Evolutionary conservation across 2,888 invertebrate genomes (phyloP), one percentile per base, ranked within the genome.

Genomic region (Bombylius discolor): DNA sequence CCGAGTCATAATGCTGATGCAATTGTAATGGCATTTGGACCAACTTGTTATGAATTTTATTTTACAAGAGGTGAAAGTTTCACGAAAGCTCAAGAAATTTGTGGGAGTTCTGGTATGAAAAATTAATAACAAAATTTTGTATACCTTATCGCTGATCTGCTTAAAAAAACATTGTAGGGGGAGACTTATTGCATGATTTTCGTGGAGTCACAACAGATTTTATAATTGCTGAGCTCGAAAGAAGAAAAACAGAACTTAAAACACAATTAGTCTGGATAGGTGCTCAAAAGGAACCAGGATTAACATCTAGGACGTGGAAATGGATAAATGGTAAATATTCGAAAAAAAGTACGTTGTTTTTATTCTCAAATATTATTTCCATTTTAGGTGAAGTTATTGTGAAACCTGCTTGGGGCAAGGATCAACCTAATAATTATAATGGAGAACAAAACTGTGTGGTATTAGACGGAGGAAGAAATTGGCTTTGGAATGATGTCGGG

Each of bases 391-490:
- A 89, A 64, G 75, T 85, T 53, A 86, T 92, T 9, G 81, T 80
- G 8, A 83, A 82, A 64, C 89, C 90, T 5, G 80, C 89, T 0
- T 94, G 94, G 94, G 93, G 92, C 52, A 89, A 90, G 69, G 93
- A 93, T 67, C 94, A 94, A 68, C 94, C 94, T 0, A 94, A 94
- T 72, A 94, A 94, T 70, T 94, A 94, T 77, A 94, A 94, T 69
- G 92, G 93, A 0, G 91, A 94, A 67, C 94, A 94, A 71, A 93
- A 94, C 71, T 94, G 94, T 74, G 91, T 87, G n/a, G 92, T 93
- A 13, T 76, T 94, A 62, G 94, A 94, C 69, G 93, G 93, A 1
- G 92, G 89, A 0, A 79, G 91, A 51, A 83, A 84, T 59, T 94
- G 94, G 94, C 77, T 87, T 0, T 94, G 94, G 93, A 94, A 94